These are phyloP conservation scores for Cinara cedri DNA, from an alignment of 2,888 invertebrate species.

Conservation along the genomic window DNA sequence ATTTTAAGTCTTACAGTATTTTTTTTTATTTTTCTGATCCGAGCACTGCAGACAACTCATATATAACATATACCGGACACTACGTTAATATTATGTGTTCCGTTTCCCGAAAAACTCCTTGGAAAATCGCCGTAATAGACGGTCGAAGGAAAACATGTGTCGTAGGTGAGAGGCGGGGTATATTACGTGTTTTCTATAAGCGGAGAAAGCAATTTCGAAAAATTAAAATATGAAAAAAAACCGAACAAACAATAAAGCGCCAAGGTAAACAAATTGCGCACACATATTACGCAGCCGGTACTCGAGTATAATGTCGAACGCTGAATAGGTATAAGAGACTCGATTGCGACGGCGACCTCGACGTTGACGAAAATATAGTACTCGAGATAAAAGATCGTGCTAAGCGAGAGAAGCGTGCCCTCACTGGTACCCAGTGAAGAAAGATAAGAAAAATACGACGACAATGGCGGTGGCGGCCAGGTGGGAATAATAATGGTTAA, in stretches of 20 bases:
- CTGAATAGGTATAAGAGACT: too few species aligned
- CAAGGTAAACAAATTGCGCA: slow-evolving; percentile 20
- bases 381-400: slow-evolving; percentile 24
- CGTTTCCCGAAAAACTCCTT: too few species aligned
- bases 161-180: not conserved
- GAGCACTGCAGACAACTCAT: too few species aligned
- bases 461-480: not conserved
- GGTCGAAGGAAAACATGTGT: not conserved
- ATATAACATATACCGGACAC: too few species aligned
- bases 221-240: not conserved
- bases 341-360: not conserved
- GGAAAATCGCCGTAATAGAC: too few species aligned
- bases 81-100: too few species aligned
- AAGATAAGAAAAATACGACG: not conserved
- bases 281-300: not conserved
- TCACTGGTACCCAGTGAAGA: too few species aligned
- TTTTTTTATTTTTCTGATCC: too few species aligned
- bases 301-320: not conserved
- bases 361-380: slow-evolving; percentile 16
- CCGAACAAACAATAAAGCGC: not conserved
- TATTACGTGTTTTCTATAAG: too few species aligned
- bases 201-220: slow-evolving; percentile 42
- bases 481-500: not conserved
- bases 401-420: slow-evolving; percentile 21
- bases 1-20: too few species aligned